Evolutionary conservation across 2,888 invertebrate genomes (phyloP).

Genomic region (Melanargia galathea): DNA sequence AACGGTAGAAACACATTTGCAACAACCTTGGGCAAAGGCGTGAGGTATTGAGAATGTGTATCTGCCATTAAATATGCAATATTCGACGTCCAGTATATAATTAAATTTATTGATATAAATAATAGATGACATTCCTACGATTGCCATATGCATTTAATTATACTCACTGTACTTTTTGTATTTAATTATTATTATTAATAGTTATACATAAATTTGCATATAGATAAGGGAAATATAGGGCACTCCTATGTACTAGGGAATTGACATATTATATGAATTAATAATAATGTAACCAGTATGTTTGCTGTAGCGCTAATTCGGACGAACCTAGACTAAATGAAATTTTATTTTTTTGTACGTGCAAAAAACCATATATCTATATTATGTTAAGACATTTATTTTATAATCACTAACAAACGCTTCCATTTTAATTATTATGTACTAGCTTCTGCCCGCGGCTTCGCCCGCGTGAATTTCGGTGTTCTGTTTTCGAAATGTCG

Average conservation of each 20-base stretch:
- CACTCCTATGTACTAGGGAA: slow-evolving; percentile 68
- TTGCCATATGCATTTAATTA: slow-evolving; percentile 78
- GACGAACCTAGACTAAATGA: background rate
- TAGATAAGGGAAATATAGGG: slow-evolving; percentile 66
- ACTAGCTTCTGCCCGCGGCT: too few species aligned
- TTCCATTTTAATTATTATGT: too few species aligned
- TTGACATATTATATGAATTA: slow-evolving; percentile 54
- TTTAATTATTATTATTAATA: slow-evolving; percentile 36
- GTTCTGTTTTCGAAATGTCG: too few species aligned
- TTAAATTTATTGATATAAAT: slow-evolving; percentile 7
- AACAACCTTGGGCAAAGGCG: background rate
- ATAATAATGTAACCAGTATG: slow-evolving; percentile 51
- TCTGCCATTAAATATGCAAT: background rate
- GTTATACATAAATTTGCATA: slow-evolving; percentile 42
- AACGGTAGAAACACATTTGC: slow-evolving; percentile 1
- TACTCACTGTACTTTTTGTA: slow-evolving; percentile 43
- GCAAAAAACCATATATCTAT: background rate
- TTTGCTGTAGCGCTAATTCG: slow-evolving; percentile 47
- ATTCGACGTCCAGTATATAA: slow-evolving; percentile 31
- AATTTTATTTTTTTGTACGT: background rate
- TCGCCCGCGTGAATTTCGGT: too few species aligned
- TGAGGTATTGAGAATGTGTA: background rate
- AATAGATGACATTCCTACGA: slow-evolving; percentile 59
- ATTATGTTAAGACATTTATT: too few species aligned
- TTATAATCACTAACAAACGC: too few species aligned